Evolutionary conservation across 2,113 vertebrate genomes (phyloP), one percentile per base, ranked within the genome.

Genomic region (Apistogramma diplotaenia): DNA sequence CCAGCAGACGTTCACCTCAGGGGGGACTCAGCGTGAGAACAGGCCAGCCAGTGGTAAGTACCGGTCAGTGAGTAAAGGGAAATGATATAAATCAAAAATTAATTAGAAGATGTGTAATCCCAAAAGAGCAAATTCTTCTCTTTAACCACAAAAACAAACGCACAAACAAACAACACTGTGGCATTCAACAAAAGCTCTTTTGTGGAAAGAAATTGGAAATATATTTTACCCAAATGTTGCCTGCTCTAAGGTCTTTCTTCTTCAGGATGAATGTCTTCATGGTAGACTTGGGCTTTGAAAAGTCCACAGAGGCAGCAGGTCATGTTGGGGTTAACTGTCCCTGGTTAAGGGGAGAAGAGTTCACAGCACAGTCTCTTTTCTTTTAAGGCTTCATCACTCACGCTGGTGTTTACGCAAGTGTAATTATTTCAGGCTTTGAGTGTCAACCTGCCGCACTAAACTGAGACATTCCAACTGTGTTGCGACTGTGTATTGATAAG

Each of bases 41-140:
- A 80, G 73, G 84, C 85, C 84, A 57, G 76, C 40, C 35, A 88
- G 55, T 16, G 87, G 93, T 94, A 89, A 19, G 89, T 87, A 78
- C 56, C 29, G 23, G 51, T 75, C 54, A 49, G 13, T 5, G 21
- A 25, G 15, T 5, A 37, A 60, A 2, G 3, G 18, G 55, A 67
- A 79, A 76, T 21, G 27, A 76, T 4, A 35, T 25, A 37, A 70
- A 65, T 18, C 16, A 3, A 40, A 9, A 74, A 59, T 25, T 49
- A 12, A 56, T 31, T 16, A 40, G 10, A 40, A 23, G 4, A 53
- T 13, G 12, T 35, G 1, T 10, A 8, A 4, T 12, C 10, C 18
- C 7, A 49, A 65, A 25, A 35, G 19, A 67, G 53, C 51, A 25
- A 6, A 0, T 56, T 51, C n/a, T 62, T 12, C 10, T 12, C 10